Conservation (phyloP, 2,113 vertebrate species). For the Solea senegalensis region DNA sequence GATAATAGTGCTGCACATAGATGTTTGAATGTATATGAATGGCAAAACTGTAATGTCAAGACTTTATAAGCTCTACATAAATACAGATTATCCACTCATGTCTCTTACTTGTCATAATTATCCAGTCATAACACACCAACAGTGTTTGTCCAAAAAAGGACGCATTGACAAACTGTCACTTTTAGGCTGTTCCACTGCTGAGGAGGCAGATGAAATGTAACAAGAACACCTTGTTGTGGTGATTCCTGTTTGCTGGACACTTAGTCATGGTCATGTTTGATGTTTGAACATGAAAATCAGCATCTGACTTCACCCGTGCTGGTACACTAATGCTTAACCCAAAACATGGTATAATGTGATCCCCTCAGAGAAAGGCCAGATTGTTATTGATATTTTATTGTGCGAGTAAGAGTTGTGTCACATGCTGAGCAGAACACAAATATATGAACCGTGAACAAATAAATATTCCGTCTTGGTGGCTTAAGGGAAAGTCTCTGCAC, state of each 20-base stretch:
- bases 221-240: not conserved
- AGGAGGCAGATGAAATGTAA: not conserved
- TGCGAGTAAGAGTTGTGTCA: not conserved
- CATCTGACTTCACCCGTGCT: too few species aligned
- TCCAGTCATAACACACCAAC: not conserved
- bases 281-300: too few species aligned
- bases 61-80: too few species aligned
- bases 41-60: too few species aligned
- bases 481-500: slow-evolving; percentile 21
- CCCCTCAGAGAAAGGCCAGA: not conserved
- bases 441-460: slow-evolving; percentile 18
- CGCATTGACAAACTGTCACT: too few species aligned
- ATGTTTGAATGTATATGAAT: too few species aligned
- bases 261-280: too few species aligned
- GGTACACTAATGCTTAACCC: too few species aligned
- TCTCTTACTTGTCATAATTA: not conserved
- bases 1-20: too few species aligned
- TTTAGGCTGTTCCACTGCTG: not conserved
- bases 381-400: slow-evolving; percentile 4
- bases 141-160: too few species aligned
- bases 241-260: not conserved
- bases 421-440: slow-evolving; percentile 33
- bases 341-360: not conserved
- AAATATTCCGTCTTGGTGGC: slow-evolving; percentile 19
- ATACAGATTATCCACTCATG: too few species aligned